These are phyloP conservation scores for Trichonephila clavata DNA, from an alignment of 1,140 invertebrate species.

Conservation along the genomic window DNA sequence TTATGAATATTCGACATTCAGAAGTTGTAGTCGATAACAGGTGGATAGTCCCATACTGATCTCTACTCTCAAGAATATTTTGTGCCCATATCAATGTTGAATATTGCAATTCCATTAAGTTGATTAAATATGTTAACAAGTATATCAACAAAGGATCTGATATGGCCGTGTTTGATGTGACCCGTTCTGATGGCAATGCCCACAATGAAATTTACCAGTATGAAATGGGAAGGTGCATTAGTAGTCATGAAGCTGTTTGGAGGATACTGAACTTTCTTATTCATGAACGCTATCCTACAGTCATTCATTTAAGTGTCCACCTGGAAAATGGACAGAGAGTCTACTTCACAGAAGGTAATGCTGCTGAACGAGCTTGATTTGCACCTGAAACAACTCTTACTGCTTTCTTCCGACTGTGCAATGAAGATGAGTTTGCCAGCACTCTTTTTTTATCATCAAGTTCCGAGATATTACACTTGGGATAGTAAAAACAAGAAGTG, in stretches of 20 bases:
- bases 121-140: conserved; percentile 57
- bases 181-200: conserved; percentile 46
- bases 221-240: conserved; percentile 77
- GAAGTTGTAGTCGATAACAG: background rate
- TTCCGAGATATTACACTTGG: too few species aligned
- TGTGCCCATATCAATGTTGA: too few species aligned
- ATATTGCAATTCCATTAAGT: conserved; percentile 76
- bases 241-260: conserved; percentile 78
- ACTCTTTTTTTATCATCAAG: too few species aligned
- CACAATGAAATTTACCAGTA: conserved; percentile 78
- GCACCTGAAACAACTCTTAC: too few species aligned
- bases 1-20: background rate
- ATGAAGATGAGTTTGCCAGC: too few species aligned
- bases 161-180: conserved; percentile 77
- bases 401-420: too few species aligned
- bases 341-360: too few species aligned
- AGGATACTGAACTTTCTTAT: conserved; percentile 70
- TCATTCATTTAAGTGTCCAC: too few species aligned
- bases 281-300: background rate
- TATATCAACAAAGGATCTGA: conserved; percentile 78
- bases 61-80: conserved; percentile 47
- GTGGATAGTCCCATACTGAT: conserved; percentile 78
- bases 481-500: too few species aligned
- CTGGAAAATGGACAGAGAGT: too few species aligned
- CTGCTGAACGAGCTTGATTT: too few species aligned